Evolutionary conservation across 2,113 vertebrate species (phyloP).

Genomic region (Chloropsis cyanopogon): DNA sequence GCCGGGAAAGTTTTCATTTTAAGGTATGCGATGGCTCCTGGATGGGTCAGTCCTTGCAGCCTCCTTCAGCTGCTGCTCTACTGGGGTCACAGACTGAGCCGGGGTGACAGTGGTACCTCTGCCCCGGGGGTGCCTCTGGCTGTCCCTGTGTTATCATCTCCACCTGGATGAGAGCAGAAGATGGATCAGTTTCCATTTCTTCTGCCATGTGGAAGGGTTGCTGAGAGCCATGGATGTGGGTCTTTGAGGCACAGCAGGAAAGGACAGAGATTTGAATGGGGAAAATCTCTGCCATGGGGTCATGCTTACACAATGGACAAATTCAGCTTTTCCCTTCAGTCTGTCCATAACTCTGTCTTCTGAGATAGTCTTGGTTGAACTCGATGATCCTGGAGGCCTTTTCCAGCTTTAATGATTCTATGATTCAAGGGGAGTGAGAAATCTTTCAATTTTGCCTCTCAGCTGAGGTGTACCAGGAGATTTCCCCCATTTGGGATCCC

Average conservation of each 20-base stretch:
- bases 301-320: background rate
- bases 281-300: background rate
- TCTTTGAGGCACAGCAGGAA: background rate
- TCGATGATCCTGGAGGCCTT: background rate
- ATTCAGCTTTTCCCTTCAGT: background rate
- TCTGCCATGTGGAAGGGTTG: background rate
- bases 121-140: background rate
- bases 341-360: background rate
- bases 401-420: background rate
- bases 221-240: background rate
- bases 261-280: background rate
- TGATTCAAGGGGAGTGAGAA: background rate
- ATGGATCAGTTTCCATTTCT: background rate
- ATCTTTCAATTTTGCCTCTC: background rate
- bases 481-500: background rate
- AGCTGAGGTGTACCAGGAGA: background rate
- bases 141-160: background rate
- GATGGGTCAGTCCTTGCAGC: fast-evolving
- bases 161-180: background rate
- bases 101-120: background rate
- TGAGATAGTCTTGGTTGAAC: background rate
- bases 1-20: background rate
- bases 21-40: background rate
- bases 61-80: background rate
- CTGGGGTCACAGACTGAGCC: background rate